Conservation (phyloP, 92 coral and sea anemone genomes). For the Phenganax marumi region DNA sequence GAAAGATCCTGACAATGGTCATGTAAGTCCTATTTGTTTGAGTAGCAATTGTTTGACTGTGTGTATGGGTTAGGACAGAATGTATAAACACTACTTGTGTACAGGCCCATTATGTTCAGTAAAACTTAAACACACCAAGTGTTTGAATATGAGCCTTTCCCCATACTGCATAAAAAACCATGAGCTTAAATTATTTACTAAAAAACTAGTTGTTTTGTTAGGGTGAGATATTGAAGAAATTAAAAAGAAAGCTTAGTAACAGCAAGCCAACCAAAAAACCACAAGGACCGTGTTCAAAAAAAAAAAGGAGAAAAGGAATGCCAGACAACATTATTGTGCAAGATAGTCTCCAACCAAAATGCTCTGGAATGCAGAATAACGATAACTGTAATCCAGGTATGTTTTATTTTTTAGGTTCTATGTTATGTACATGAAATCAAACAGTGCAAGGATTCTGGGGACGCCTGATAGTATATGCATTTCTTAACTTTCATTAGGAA, state of each 20-base stretch:
- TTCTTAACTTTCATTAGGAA: not conserved
- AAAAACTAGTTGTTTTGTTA: no score
- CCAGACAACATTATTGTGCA: not conserved
- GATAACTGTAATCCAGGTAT: no score
- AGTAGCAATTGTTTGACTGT: not conserved
- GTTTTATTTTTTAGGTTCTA: no score
- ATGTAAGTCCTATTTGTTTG: constrained; percentile 3
- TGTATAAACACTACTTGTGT: not conserved
- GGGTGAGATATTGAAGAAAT: not conserved
- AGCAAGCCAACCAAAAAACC: not conserved
- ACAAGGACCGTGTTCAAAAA: constrained; percentile 3
- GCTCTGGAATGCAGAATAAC: not conserved
- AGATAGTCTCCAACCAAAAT: not conserved
- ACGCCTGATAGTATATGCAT: not conserved
- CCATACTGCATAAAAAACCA: no score
- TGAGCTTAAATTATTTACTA: no score
- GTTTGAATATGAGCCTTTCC: no score
- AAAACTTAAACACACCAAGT: no score
- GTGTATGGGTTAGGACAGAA: not conserved
- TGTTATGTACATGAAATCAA: no score
- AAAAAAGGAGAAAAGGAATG: not conserved
- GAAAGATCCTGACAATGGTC: not conserved
- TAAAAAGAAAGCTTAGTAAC: not conserved
- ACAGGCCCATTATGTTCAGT: no score
- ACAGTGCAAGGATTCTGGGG: no score